phyloP scores from a whole-genome alignment of 30 jellyfish, hydroid and myxozoan genomes.

The Phacellophora camtschatica region DNA sequence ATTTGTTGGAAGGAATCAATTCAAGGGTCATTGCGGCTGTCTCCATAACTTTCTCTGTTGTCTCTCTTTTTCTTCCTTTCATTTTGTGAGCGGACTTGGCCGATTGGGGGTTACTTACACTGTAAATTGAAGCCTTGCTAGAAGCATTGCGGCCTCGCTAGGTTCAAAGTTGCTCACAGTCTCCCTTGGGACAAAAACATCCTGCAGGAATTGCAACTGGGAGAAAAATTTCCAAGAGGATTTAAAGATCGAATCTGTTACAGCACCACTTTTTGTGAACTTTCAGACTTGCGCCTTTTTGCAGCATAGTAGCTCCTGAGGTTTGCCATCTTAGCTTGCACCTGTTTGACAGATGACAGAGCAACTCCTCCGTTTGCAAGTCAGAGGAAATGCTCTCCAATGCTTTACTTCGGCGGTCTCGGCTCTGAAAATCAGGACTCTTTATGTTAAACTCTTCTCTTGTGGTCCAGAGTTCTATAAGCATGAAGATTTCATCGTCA shows the following conservation, averaged over 20 bases:
- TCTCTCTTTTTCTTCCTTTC: not conserved
- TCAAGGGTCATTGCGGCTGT: conserved; percentile 9
- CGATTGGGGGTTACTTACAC: conserved; percentile 31
- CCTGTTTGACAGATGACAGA: not conserved
- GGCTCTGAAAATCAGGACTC: conserved; percentile 16
- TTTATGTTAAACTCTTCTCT: conserved; percentile 38
- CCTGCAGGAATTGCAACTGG: conserved; percentile 23
- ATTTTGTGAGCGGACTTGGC: conserved; percentile 27
- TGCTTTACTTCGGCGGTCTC: conserved; percentile 44
- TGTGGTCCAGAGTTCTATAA: conserved; percentile 39
- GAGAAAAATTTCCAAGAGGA: conserved; percentile 31
- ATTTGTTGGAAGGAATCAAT: not conserved
- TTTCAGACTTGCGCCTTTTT: conserved; percentile 15
- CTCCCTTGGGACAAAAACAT: not conserved
- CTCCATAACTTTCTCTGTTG: conserved; percentile 18
- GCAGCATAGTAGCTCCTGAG: conserved; percentile 55
- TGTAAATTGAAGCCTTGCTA: not conserved
- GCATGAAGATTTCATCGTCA: conserved; percentile 51
- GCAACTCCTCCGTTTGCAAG: not conserved
- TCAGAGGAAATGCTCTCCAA: not conserved
- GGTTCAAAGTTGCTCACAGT: not conserved
- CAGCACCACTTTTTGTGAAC: conserved; percentile 19
- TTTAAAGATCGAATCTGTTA: not conserved
- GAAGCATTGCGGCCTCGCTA: not conserved
- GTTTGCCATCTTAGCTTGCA: conserved; percentile 15